Base-by-base conservation (phyloP, 1,140 invertebrate genomes). In the silkworm (Bombyx mori) region DNA sequence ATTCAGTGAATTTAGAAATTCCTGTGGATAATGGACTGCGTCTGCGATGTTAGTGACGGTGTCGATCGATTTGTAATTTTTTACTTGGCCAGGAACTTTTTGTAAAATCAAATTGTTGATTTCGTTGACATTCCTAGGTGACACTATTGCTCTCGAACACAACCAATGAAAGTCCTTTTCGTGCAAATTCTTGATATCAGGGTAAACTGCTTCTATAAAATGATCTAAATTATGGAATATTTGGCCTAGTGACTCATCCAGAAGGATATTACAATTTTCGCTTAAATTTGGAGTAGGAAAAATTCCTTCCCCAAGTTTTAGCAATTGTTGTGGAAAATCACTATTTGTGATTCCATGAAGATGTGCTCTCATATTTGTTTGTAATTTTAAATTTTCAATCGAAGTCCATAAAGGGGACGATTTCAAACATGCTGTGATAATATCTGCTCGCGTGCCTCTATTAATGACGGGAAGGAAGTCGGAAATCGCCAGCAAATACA, bases 341-440 rank as follows among this genome's bases (percentile, higher is more conserved):
- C 71, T 70, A n/a, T n/a, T n/a, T n/a, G n/a, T n/a, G n/a, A n/a
- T n/a, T n/a, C n/a, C n/a, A n/a, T n/a, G 68, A 52, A 78, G 61
- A 56, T 74, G 54, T 35, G 86, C 79, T 63, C 77, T 68, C 76
- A 87, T 85, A 80, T 62, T 80, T n/a, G 59, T 82, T 7, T 54
- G 79, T 62, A 88, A 77, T 60, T 76, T 62, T 8, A 87, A 51
- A 66, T 60, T 73, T 68, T 80, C 53, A 43, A 77, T 66, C 54
- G 78, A 18, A 50, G 35, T 4, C 51, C 51, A 52, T 35, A 52
- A 52, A 35, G 51, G 6, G 6, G 51, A 35, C 51, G 51, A 35
- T 71, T 45, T 45, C 44, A 45, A 45, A 10, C 44, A 45, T 45
- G 44, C 44, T 45, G 7, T 45, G 44, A 45, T 45, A 10, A 45